These are phyloP conservation scores for Phataginus tetradactyla DNA, from an alignment of 2,797 vertebrate species.

Conservation along the genomic window DNA sequence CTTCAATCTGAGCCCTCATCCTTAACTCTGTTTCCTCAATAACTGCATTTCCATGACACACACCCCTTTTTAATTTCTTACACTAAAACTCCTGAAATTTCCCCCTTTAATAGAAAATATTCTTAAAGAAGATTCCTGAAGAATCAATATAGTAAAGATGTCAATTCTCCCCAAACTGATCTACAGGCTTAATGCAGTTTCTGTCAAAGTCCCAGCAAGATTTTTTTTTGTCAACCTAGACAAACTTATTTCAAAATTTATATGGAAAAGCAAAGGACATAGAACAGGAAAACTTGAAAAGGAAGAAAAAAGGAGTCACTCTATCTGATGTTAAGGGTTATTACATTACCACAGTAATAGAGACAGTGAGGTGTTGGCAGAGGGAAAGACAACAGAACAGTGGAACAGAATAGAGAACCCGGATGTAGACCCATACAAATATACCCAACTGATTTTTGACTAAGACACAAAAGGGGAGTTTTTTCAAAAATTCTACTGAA, in stretches of 20 bases:
- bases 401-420: not conserved
- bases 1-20: not conserved
- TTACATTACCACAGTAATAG: not conserved
- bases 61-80: not conserved
- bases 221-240: not conserved
- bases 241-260: not conserved
- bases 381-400: not conserved
- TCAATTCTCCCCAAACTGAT: not conserved
- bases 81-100: not conserved
- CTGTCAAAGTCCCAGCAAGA: not conserved
- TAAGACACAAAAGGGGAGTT: not conserved
- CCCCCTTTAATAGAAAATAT: not conserved
- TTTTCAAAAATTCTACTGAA: not conserved
- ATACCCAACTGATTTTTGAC: not conserved
- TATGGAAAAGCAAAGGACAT: not conserved
- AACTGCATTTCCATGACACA: not conserved
- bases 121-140: not conserved
- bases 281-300: not conserved
- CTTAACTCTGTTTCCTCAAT: not conserved
- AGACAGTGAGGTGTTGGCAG: not conserved
- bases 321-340: not conserved
- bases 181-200: not conserved
- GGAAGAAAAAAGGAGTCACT: not conserved
- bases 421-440: not conserved
- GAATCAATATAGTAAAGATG: not conserved